phyloP scores from a whole-genome alignment of 1,140 invertebrate species.

The Papilio polyxenes region DNA sequence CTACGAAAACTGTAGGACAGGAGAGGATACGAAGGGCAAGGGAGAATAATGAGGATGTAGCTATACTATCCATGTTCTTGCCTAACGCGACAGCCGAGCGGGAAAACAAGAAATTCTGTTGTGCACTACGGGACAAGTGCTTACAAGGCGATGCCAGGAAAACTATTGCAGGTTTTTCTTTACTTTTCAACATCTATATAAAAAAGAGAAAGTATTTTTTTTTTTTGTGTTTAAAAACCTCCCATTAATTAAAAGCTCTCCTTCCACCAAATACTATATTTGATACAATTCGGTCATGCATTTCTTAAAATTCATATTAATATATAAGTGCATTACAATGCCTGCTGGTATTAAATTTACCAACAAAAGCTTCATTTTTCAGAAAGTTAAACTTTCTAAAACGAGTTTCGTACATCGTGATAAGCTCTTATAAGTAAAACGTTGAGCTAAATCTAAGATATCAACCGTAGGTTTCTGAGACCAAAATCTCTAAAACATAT shows the following conservation, averaged over 20 bases:
- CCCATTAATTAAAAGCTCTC: too few relatives aligned
- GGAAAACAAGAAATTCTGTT: slow-evolving; percentile 88
- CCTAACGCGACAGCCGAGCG: slow-evolving; percentile 84
- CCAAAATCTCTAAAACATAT: too few relatives aligned
- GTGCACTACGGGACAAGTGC: slow-evolving; percentile 87
- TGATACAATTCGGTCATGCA: too few relatives aligned
- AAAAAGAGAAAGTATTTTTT: not conserved
- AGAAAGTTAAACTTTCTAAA: slow-evolving; percentile 44
- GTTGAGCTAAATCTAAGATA: not conserved
- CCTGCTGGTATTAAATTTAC: slow-evolving; percentile 24
- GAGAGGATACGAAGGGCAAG: slow-evolving; percentile 87
- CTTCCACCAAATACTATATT: too few relatives aligned
- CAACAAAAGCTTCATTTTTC: slow-evolving; percentile 33
- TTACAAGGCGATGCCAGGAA: slow-evolving; percentile 88
- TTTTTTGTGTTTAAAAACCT: too few relatives aligned
- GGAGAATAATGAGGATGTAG: slow-evolving; percentile 91
- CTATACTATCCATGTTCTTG: slow-evolving; percentile 90
- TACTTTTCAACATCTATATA: slow-evolving; percentile 39
- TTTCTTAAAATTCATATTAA: slow-evolving; percentile 14
- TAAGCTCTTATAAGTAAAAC: slow-evolving; percentile 35
- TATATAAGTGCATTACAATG: slow-evolving; percentile 10
- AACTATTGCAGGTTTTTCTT: slow-evolving; percentile 86
- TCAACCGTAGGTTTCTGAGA: too few relatives aligned
- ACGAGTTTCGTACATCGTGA: slow-evolving; percentile 43
- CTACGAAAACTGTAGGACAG: slow-evolving; percentile 88